These are phyloP conservation scores for Orbicella faveolata DNA, from an alignment of 64 coral and sea anemone species.

Conservation along the genomic window DNA sequence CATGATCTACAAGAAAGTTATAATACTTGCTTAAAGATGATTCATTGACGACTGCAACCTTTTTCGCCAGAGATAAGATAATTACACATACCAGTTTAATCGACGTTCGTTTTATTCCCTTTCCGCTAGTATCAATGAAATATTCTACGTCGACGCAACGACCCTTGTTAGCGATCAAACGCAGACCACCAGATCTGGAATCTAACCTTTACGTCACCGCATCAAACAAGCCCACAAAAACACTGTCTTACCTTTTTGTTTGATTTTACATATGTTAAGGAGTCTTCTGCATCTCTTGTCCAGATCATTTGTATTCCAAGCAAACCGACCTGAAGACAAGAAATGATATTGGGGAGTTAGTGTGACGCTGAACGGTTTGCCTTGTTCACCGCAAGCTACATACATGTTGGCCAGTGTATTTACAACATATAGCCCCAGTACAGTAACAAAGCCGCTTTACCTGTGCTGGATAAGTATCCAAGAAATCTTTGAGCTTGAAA, in stretches of 20 bases:
- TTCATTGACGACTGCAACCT: background rate
- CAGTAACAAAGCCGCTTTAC: background rate
- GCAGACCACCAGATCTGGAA: background rate
- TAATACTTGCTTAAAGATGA: background rate
- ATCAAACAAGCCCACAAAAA: background rate
- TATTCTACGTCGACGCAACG: no score
- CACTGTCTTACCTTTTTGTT: slow-evolving; percentile 83
- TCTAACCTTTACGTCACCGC: background rate
- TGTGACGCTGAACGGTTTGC: no score
- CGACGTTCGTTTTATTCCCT: no score
- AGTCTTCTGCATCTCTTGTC: slow-evolving; percentile 96
- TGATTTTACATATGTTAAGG: slow-evolving; percentile 87
- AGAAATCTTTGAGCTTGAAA: slow-evolving; percentile 94
- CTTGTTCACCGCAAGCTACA: no score
- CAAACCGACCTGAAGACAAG: slow-evolving; percentile 73
- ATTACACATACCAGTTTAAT: no score
- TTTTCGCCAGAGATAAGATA: no score
- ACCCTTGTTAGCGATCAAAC: background rate
- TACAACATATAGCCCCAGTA: background rate
- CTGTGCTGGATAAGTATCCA: slow-evolving; percentile 94
- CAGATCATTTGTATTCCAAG: slow-evolving; percentile 99
- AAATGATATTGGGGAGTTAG: background rate
- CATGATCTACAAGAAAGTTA: slow-evolving; percentile 79
- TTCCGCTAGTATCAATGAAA: no score
- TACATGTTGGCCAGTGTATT: no score